Percentiles rank a stretch among this genome's conserved stretches.
Evolutionary conservation across 2,888 invertebrate species (phyloP).

Genomic region (Lepeophtheirus nordmannii): DNA sequence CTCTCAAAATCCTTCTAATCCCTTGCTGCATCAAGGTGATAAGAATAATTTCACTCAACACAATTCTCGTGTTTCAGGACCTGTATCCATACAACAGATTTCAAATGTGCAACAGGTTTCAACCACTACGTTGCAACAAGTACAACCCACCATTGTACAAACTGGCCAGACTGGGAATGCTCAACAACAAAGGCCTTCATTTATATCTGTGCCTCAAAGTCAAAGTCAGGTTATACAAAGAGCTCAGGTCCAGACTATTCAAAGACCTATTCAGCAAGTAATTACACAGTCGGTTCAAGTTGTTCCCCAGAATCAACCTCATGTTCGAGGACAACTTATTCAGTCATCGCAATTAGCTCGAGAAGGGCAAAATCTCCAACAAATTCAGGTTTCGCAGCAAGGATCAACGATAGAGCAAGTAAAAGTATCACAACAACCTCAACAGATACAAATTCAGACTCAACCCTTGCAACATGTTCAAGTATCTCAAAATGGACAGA

Average conservation of each 20-base stretch:
- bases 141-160: background rate
- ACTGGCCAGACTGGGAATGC: background rate
- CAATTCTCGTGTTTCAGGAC: background rate
- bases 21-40: too few species aligned
- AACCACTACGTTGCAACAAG: background rate
- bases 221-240: background rate
- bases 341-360: too few species aligned
- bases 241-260: background rate
- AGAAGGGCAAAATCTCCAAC: too few species aligned
- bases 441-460: slow-evolving; percentile 13
- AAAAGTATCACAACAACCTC: slow-evolving; percentile 12
- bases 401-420: too few species aligned
- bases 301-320: too few species aligned
- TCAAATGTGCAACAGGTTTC: background rate
- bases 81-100: background rate
- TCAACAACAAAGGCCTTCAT: background rate
- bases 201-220: background rate
- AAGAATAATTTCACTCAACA: background rate
- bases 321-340: too few species aligned
- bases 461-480: background rate
- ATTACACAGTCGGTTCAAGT: background rate
- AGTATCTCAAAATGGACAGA: slow-evolving; percentile 6
- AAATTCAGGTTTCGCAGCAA: too few species aligned
- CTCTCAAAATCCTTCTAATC: too few species aligned
- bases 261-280: background rate